Base-by-base conservation (phyloP, 2,888 invertebrate genomes). In the Ecliptopera silaceata region DNA sequence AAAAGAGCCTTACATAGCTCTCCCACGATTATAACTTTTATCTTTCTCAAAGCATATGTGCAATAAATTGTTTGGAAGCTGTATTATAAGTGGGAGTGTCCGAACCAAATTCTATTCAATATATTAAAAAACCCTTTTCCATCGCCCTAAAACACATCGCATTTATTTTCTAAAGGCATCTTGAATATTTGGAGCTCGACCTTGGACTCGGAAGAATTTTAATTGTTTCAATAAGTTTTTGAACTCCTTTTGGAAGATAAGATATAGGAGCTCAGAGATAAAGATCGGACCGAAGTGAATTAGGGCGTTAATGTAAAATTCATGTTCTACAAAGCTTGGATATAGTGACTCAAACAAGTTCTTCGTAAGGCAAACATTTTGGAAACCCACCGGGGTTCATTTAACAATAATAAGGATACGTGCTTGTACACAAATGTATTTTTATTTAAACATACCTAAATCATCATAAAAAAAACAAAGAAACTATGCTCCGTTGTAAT, bases 121-220 rank as follows among this genome's bases (percentile, higher is more conserved):
- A 60, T 60, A 67, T 70, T 61, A 63, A 64, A 71, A 68, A 60
- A n/a, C n/a, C 61, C 65, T 12, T 56, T 53, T 56, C 29, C 38
- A 49, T 43, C 44, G 13, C 39, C 49, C 48, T 53, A 56, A 26
- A 26, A 51, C 55, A 39, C 41, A 38, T 41, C 44, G 49, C 43
- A 55, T 59, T 61, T 56, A 55, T 56, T 61, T 51, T 49, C 49
- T 17, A 32, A 53, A 59, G 46, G 58, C 44, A 64, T 56, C 48
- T 42, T 34, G 36, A 53, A 59, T 49, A 64, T 64, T 50, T 17
- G 26, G 50, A 39, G 5, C 12, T 10, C 48, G 55, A 32, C 65
- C 62, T 61, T 66, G 61, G 42, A 8, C 48, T 31, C 22, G 4
- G 32, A 43, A 48, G 59, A 44, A 65, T 60, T 61, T 63, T 59